phyloP scores from a whole-genome alignment of 2,113 vertebrate species.

The Carassius carassius region DNA sequence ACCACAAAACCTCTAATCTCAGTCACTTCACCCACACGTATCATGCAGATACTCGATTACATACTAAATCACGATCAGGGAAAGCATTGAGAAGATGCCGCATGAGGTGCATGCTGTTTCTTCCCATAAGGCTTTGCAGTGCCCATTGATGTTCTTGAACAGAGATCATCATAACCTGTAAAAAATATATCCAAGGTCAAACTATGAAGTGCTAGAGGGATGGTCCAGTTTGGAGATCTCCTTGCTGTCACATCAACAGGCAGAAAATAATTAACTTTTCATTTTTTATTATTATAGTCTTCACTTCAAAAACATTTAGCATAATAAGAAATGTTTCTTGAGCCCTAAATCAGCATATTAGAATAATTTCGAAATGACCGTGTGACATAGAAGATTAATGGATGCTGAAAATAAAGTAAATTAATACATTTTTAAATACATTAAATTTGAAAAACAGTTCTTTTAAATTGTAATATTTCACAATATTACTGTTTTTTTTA shows the following conservation, averaged over 20 bases:
- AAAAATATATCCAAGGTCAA: neutral
- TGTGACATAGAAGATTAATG: no score
- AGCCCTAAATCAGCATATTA: no score
- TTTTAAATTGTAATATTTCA: neutral
- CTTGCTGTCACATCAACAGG: neutral
- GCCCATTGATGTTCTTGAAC: neutral
- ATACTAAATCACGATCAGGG: constrained; percentile 21
- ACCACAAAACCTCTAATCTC: constrained; percentile 1
- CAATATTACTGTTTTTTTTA: neutral
- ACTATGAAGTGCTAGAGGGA: neutral
- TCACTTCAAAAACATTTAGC: no score
- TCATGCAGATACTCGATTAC: constrained; percentile 23
- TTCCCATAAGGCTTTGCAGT: constrained; percentile 1
- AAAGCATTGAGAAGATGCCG: neutral
- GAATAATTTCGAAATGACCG: no score
- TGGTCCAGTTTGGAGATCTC: neutral
- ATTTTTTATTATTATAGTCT: no score
- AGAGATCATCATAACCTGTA: constrained; percentile 29
- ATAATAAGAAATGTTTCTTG: no score
- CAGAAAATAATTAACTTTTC: neutral
- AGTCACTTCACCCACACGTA: neutral
- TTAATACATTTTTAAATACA: neutral
- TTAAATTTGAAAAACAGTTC: neutral
- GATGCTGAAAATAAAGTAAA: no score
- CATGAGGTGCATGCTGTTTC: neutral